A percentile compares a stretch with the other conserved stretches of the same genome.
Conservation (phyloP, 2,113 vertebrate genomes). For the Shinisaurus crocodilurus region DNA sequence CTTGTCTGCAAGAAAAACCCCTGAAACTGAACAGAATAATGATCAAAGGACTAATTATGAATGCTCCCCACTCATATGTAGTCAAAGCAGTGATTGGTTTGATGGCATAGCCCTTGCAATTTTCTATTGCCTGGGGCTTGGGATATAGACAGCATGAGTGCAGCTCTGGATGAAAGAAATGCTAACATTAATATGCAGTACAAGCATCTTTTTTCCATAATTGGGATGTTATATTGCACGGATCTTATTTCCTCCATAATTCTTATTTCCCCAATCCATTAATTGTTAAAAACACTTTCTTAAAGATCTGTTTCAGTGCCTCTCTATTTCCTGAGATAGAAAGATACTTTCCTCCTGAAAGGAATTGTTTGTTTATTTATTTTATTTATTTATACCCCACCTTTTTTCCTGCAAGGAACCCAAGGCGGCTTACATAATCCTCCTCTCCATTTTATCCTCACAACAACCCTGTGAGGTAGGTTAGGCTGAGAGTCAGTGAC, state of each 20-base stretch:
- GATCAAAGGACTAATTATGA: not conserved
- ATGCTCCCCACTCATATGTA: not conserved
- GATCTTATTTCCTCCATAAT: not conserved
- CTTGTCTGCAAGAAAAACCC: not conserved
- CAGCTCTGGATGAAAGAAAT: not conserved
- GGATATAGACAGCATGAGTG: not conserved
- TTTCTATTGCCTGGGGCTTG: not conserved
- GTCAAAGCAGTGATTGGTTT: not conserved
- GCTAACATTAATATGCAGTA: not conserved
- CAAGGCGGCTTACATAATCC: no score
- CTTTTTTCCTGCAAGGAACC: no score
- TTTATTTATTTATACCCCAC: no score
- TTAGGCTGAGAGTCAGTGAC: no score
- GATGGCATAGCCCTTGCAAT: not conserved
- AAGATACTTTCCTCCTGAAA: not conserved
- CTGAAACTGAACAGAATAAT: not conserved
- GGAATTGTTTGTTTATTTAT: not conserved
- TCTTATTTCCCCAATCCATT: not conserved
- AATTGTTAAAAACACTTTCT: not conserved
- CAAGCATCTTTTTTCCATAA: not conserved
- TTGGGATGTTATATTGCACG: not conserved
- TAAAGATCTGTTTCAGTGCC: not conserved
- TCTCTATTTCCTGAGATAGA: not conserved
- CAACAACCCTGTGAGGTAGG: no score
- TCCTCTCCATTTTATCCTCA: no score